A percentile compares a stretch with the other conserved stretches of the same genome.
These are phyloP conservation scores for Clupea harengus DNA, from an alignment of 2,113 vertebrate species.

Conservation along the genomic window DNA sequence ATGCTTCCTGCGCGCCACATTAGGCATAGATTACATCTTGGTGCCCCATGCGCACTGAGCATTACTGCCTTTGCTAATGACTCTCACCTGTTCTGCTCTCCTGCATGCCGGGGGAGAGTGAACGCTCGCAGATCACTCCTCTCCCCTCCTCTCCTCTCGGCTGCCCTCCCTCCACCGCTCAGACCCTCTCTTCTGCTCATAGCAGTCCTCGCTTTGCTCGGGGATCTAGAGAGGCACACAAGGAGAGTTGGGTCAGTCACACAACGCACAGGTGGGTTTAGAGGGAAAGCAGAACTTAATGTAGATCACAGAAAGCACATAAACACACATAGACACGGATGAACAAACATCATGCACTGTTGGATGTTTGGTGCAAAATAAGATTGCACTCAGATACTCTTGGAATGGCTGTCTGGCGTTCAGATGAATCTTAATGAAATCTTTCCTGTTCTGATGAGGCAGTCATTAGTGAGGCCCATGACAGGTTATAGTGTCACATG, in stretches of 20 bases:
- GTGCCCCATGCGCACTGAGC: constrained; percentile 53
- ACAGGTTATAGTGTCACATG: background rate
- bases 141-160: constrained; percentile 33
- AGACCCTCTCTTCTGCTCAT: background rate
- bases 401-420: background rate
- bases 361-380: background rate
- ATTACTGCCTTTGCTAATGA: constrained; percentile 56
- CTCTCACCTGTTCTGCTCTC: constrained; percentile 61
- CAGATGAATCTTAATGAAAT: background rate
- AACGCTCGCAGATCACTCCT: constrained; percentile 24
- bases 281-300: background rate
- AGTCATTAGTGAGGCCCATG: constrained; percentile 18
- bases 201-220: background rate
- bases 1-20: constrained; percentile 14
- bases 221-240: background rate
- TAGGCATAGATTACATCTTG: constrained; percentile 41
- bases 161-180: background rate
- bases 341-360: background rate
- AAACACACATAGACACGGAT: background rate
- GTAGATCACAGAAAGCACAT: background rate
- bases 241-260: background rate
- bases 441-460: background rate
- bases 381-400: background rate
- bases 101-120: constrained; percentile 18
- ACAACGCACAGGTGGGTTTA: background rate